These are phyloP conservation scores for Peromyscus polionotus DNA, from an alignment of 2,113 vertebrate species.

Conservation along the genomic window DNA sequence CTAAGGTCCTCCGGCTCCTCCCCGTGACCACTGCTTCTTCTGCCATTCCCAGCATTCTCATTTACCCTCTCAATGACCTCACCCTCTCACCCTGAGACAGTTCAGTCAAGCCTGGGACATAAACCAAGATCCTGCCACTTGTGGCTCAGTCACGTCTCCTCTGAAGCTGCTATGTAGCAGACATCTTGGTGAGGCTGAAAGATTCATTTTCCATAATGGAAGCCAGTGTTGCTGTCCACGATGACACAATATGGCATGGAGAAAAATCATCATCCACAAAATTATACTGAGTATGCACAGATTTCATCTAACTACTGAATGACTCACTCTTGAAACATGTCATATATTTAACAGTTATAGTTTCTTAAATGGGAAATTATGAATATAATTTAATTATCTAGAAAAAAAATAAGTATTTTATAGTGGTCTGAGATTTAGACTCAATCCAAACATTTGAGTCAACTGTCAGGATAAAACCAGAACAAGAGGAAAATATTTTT, in stretches of 20 bases:
- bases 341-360: slow-evolving; percentile 62
- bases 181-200: slow-evolving; percentile 42
- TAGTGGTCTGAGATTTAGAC: slow-evolving; percentile 55
- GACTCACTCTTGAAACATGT: slow-evolving; percentile 59
- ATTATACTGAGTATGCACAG: slow-evolving; percentile 67
- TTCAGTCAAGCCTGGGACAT: neutral
- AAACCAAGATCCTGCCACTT: slow-evolving; percentile 47
- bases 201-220: slow-evolving; percentile 76
- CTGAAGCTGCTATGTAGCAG: slow-evolving; percentile 64
- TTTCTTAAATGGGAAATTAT: slow-evolving; percentile 67
- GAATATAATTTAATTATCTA: slow-evolving; percentile 68
- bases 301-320: neutral
- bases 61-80: neutral
- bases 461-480: slow-evolving; percentile 47
- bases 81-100: neutral
- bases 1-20: neutral
- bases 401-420: slow-evolving; percentile 68
- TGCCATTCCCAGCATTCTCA: neutral
- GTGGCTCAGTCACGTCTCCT: slow-evolving; percentile 31
- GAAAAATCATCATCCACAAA: slow-evolving; percentile 39
- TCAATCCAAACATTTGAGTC: slow-evolving; percentile 58
- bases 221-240: slow-evolving; percentile 21
- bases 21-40: neutral
- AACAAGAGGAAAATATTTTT: slow-evolving; percentile 37
- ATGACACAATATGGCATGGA: slow-evolving; percentile 43